A percentile compares a stretch with the other conserved stretches of the same genome.
Conservation (phyloP, 1,140 invertebrate species). For the Drosophila rufa region DNA sequence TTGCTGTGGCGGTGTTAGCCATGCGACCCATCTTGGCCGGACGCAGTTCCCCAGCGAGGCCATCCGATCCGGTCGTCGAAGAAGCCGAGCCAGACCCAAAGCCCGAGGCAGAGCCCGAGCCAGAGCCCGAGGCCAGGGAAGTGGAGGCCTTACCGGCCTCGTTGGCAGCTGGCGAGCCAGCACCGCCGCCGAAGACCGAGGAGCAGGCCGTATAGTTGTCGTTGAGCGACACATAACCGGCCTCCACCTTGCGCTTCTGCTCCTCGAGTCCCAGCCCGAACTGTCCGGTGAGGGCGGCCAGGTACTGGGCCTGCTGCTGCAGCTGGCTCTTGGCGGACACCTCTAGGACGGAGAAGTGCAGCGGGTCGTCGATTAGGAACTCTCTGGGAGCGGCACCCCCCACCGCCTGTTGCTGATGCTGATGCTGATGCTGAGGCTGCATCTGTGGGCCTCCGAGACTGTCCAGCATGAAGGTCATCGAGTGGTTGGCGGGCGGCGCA, state of each 20-base stretch:
- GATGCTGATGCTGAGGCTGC: conserved; percentile 22
- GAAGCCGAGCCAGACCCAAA: neutral
- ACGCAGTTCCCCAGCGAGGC: conserved; percentile 33
- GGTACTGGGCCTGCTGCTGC: conserved; percentile 37
- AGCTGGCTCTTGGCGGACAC: conserved; percentile 36
- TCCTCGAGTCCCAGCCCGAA: conserved; percentile 35
- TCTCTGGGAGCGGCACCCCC: conserved; percentile 31
- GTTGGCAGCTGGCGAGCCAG: conserved; percentile 14
- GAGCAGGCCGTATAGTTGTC: conserved; percentile 73
- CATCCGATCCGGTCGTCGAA: conserved; percentile 1
- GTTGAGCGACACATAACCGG: conserved; percentile 67
- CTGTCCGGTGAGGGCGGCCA: conserved; percentile 12
- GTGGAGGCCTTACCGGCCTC: conserved; percentile 28
- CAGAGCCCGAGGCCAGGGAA: conserved; percentile 1
- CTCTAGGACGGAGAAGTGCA: conserved; percentile 63
- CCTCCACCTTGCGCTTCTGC: conserved; percentile 56
- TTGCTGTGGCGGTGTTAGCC: conserved; percentile 21
- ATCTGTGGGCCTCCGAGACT: neutral
- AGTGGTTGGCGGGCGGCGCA: conserved; percentile 8
- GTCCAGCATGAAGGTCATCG: conserved; percentile 40
- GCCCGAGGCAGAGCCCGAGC: neutral
- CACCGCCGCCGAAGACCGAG: conserved; percentile 60
- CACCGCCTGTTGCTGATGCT: conserved; percentile 12
- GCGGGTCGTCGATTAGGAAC: conserved; percentile 70
- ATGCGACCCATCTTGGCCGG: conserved; percentile 60